phyloP scores from a whole-genome alignment of 2,113 vertebrate species.

The cattle (Bos taurus) region ARS-UCD2.0 NC_037328.1:13291501-13292000 shows the following conservation, averaged over 20 bases:
- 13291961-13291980: background rate
- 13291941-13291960: background rate
- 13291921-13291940: background rate
- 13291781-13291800: background rate
- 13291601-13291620: background rate
- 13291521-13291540: background rate
- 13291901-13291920: background rate
- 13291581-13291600: background rate
- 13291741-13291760: background rate
- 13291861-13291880: background rate
- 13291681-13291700: background rate
- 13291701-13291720: background rate
- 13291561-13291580: background rate
- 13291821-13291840: background rate
- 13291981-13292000: background rate
- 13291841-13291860: background rate
- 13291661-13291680: background rate
- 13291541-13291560: background rate
- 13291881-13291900: background rate
- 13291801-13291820: background rate
- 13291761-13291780: background rate
- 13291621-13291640: background rate
- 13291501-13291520: rapidly evolving
- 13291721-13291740: background rate
- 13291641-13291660: background rate